These are phyloP conservation scores for Xestia c-nigrum DNA, from an alignment of 2,888 invertebrate genomes.

Conservation along the genomic window DNA sequence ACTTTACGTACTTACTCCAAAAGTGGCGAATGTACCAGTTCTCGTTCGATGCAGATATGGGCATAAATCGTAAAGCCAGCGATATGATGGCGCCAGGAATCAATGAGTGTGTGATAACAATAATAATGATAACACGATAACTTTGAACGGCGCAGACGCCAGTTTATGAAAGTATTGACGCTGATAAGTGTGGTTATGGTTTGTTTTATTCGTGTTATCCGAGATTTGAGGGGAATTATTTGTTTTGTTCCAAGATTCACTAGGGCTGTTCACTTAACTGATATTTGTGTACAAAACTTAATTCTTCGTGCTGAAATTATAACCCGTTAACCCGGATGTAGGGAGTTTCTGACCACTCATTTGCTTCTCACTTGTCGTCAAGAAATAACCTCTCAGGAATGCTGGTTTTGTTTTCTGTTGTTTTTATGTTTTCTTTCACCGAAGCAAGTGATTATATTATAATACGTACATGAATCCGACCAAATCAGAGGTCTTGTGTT, in stretches of 20 bases:
- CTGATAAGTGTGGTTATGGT: constrained; percentile 56
- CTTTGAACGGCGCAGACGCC: constrained; percentile 64
- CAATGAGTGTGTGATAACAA: constrained; percentile 70
- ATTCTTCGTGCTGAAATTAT: background rate
- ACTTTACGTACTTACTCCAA: constrained; percentile 9
- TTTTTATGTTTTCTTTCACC: no score
- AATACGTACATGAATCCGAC: no score
- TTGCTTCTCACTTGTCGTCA: no score
- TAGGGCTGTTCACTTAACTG: background rate
- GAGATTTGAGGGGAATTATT: background rate
- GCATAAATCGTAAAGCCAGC: constrained; percentile 48
- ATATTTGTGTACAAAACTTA: background rate
- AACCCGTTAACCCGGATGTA: no score
- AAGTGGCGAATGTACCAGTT: constrained; percentile 14
- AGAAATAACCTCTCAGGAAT: no score
- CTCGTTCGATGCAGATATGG: constrained; percentile 48
- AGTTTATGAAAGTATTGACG: constrained; percentile 57
- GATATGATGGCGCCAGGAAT: constrained; percentile 73
- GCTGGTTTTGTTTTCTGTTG: no score
- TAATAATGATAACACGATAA: constrained; percentile 70
- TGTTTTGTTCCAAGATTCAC: background rate
- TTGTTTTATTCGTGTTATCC: constrained; percentile 22
- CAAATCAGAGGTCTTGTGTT: no score
- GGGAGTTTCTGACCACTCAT: no score
- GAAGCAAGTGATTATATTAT: no score